phyloP scores from a whole-genome alignment of 2,888 invertebrate genomes.

The Oxystoma pomonae region DNA sequence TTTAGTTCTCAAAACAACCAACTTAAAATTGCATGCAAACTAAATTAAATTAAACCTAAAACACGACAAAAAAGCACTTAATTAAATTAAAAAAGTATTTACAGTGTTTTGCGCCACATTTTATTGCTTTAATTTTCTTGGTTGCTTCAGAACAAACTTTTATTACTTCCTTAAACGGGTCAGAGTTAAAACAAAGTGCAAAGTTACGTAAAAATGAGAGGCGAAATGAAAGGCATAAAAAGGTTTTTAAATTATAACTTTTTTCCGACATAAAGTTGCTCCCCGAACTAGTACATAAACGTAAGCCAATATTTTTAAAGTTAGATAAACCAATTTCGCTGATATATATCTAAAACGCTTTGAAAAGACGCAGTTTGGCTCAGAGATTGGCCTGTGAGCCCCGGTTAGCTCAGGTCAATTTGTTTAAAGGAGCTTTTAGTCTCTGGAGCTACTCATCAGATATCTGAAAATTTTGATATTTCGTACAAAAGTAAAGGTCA shows the following conservation, averaged over 20 bases:
- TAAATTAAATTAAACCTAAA: not conserved
- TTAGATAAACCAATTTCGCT: too few species aligned
- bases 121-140: conserved; percentile 13
- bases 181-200: conserved; percentile 4
- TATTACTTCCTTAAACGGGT: conserved; percentile 7
- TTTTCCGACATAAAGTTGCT: not conserved
- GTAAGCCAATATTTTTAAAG: too few species aligned
- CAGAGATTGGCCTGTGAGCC: too few species aligned
- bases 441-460: too few species aligned
- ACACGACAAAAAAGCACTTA: not conserved
- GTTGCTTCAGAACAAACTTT: conserved; percentile 5
- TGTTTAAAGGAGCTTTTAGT: too few species aligned
- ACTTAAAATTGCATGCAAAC: not conserved
- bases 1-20: not conserved
- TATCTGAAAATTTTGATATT: too few species aligned
- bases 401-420: too few species aligned
- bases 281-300: too few species aligned
- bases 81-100: conserved; percentile 2
- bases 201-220: not conserved
- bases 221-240: not conserved
- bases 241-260: not conserved
- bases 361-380: too few species aligned
- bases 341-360: too few species aligned
- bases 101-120: conserved; percentile 7
- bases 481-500: too few species aligned